Evolutionary conservation across 2,113 vertebrate species (phyloP).

Genomic region (Rhabdomys dilectus): DNA sequence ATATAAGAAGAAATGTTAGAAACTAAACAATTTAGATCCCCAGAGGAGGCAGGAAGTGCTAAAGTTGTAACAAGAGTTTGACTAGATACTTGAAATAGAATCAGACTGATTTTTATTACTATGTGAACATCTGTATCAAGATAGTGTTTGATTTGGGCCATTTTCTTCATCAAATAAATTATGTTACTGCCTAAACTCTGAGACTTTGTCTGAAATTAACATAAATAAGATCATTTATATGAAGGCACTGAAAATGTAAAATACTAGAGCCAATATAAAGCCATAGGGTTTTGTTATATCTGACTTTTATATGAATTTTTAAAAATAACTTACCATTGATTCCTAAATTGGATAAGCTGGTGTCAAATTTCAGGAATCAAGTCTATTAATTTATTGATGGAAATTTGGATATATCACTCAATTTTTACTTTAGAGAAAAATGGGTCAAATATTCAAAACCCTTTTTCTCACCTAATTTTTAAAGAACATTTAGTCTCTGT

Average conservation of each 20-base stretch:
- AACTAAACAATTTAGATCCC: background rate
- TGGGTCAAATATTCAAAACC: background rate
- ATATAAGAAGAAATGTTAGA: background rate
- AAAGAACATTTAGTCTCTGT: background rate
- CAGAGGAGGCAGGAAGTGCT: background rate
- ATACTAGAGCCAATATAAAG: background rate
- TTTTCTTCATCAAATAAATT: background rate
- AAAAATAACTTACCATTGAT: background rate
- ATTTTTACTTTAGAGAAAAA: constrained; percentile 40
- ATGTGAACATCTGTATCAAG: background rate
- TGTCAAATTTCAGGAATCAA: constrained; percentile 39
- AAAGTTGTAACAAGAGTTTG: background rate
- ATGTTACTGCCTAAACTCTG: background rate
- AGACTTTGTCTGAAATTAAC: background rate
- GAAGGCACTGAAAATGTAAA: background rate
- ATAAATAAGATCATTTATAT: background rate
- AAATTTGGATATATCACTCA: background rate
- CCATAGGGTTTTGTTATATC: background rate
- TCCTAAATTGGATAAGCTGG: constrained; percentile 26
- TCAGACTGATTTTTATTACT: background rate
- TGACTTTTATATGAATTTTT: constrained; percentile 24
- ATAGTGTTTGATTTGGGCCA: background rate
- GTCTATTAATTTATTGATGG: constrained; percentile 25
- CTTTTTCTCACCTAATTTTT: constrained; percentile 49
- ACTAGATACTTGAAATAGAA: background rate